Evolutionary conservation across 1,140 invertebrate genomes (phyloP), one percentile per base, ranked within the genome.

Genomic region (Magallana angulata): DNA sequence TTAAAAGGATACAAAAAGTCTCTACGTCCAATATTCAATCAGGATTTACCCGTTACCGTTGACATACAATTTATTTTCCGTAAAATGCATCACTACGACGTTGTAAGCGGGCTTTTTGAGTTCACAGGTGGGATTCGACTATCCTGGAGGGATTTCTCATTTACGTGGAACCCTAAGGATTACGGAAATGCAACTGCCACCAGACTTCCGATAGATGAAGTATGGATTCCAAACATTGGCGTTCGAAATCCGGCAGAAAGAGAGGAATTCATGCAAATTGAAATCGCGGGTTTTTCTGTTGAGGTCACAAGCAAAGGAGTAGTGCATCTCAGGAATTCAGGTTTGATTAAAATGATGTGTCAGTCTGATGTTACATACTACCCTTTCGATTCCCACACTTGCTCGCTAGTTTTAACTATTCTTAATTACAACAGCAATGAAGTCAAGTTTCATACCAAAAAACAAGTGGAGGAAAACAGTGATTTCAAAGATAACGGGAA

Each of bases 101-200:
- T 57, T 57, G 57, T 82, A 6, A 82, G 57, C 11, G 81, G 81
- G n/a, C 48, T 57, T n/a, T 82, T 91, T 11, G 24, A n/a, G 6
- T 76, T 86, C 12, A 60, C 68, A 0, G 82, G 60, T 0, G 82
- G 62, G 57, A 30, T 91, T 5, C 14, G 59, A 4, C 1, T 89
- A 12, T 58, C 48, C 16, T 89, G 89, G 90, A 58, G 4, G 14
- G 88, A 90, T 64, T 24, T n/a, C 9, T 56, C 80, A 6, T 36
- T 90, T 16, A 7, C 24, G 1, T 90, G 89, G 90, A 96, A 97
- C 94, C 96, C 97, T 71, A 96, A 97, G 87, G 96, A 94, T 68
- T 96, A 95, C 91, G 92, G 93, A 12, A 95, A 95, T 89, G 95
- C 95, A 88, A 88, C 57, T 4, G 60, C 8, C 12, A 76, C 85